phyloP scores from a whole-genome alignment of 2,113 vertebrate species.

The Piaya cayana region DNA sequence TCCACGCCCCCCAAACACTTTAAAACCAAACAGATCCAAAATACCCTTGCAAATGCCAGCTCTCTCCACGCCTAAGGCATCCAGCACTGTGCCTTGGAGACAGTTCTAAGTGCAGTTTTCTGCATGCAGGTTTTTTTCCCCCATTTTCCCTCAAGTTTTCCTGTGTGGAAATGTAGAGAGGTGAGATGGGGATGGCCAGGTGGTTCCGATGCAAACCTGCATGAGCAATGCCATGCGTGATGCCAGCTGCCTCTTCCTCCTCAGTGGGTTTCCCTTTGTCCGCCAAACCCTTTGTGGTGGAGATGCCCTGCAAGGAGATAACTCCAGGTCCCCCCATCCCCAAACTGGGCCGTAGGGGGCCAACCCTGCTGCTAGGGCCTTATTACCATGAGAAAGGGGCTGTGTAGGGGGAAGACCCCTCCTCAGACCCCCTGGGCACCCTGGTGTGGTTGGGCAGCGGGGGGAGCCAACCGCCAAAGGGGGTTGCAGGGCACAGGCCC shows the following conservation, averaged over 20 bases:
- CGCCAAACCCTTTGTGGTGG: accelerated
- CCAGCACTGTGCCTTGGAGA: not conserved
- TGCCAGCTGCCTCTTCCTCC: not conserved
- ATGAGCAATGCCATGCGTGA: not conserved
- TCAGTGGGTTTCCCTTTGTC: not conserved
- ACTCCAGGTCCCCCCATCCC: not conserved
- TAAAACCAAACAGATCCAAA: not conserved
- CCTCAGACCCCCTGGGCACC: too few species aligned
- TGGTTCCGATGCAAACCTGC: constrained; percentile 7
- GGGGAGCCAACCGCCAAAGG: not conserved
- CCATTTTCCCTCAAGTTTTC: constrained; percentile 17
- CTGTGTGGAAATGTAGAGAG: not conserved
- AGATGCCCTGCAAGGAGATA: not conserved
- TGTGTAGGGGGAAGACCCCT: not conserved
- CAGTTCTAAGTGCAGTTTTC: not conserved
- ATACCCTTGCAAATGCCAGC: not conserved
- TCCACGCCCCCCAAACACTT: not conserved
- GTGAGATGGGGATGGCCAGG: not conserved
- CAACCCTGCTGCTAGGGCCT: not conserved
- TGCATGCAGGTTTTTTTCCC: not conserved
- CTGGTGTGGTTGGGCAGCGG: not conserved
- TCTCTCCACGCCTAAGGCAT: not conserved
- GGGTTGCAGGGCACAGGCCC: not conserved
- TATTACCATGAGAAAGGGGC: constrained; percentile 33
- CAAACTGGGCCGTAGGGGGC: not conserved